Conservation (phyloP, 2,888 invertebrate species). For the Amphipoea oculea region DNA sequence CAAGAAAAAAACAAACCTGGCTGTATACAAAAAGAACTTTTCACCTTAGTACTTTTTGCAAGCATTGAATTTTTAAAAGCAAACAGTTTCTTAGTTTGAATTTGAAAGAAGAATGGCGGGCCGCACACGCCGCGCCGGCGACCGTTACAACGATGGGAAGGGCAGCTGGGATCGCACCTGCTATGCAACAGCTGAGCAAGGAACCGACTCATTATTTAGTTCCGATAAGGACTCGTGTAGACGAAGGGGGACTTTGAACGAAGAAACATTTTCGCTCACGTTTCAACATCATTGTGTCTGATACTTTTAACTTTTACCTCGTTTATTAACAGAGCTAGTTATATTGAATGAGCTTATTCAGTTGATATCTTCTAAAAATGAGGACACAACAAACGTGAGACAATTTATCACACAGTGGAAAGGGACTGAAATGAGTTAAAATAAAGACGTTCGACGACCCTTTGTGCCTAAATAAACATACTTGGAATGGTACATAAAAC, state of each 20-base stretch:
- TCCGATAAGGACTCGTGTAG: slow-evolving; percentile 44
- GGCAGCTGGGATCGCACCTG: slow-evolving; percentile 76
- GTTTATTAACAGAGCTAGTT: background rate
- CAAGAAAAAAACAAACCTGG: slow-evolving; percentile 34
- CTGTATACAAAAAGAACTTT: slow-evolving; percentile 22
- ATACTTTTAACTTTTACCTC: background rate
- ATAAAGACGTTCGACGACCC: slow-evolving; percentile 25
- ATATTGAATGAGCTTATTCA: background rate
- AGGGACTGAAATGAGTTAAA: background rate
- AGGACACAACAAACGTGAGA: slow-evolving; percentile 10
- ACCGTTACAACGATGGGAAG: slow-evolving; percentile 69
- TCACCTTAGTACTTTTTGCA: slow-evolving; percentile 27
- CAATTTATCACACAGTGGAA: background rate
- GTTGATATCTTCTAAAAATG: slow-evolving; percentile 2
- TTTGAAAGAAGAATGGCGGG: slow-evolving; percentile 43
- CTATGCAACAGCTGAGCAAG: slow-evolving; percentile 68
- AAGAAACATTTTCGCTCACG: slow-evolving; percentile 37
- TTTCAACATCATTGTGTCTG: slow-evolving; percentile 15
- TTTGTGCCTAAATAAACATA: slow-evolving; percentile 46
- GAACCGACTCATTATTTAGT: slow-evolving; percentile 49
- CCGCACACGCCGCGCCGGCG: slow-evolving; percentile 65
- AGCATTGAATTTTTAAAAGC: slow-evolving; percentile 40
- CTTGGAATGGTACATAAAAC: slow-evolving; percentile 34
- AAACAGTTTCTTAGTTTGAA: slow-evolving; percentile 35
- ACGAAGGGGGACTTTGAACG: slow-evolving; percentile 48